phyloP scores from a whole-genome alignment of 2,797 vertebrate species.

The Acrocephalus scirpaceus region DNA sequence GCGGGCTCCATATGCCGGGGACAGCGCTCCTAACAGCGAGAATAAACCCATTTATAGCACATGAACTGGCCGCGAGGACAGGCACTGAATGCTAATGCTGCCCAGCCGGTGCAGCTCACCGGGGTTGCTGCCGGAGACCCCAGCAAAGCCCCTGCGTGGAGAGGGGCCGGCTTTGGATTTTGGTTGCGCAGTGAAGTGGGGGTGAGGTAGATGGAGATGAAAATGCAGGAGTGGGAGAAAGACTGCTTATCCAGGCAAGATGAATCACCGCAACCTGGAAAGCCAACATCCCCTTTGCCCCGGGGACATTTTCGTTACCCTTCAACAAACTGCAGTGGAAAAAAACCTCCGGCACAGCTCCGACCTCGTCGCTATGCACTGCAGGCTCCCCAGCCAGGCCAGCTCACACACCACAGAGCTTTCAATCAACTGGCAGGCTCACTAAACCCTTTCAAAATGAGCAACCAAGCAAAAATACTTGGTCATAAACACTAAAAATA shows the following conservation, averaged over 20 bases:
- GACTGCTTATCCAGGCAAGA: slow-evolving; percentile 28
- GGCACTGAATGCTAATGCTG: slow-evolving; percentile 23
- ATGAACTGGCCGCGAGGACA: background rate
- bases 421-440: slow-evolving; percentile 70
- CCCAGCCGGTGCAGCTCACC: background rate
- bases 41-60: slow-evolving; percentile 28
- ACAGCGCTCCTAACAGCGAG: slow-evolving; percentile 29
- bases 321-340: slow-evolving; percentile 62
- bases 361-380: slow-evolving; percentile 57
- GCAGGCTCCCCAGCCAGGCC: slow-evolving; percentile 55
- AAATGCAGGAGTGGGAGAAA: background rate
- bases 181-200: background rate
- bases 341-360: slow-evolving; percentile 30
- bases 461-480: slow-evolving; percentile 73
- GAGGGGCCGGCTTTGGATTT: background rate
- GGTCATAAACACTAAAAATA: slow-evolving; percentile 71
- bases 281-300: slow-evolving; percentile 32
- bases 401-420: slow-evolving; percentile 70
- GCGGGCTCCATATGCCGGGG: slow-evolving; percentile 34
- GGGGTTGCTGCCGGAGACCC: background rate
- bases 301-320: slow-evolving; percentile 40
- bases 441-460: slow-evolving; percentile 74
- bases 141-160: fast-evolving
- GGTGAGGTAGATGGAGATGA: background rate
- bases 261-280: slow-evolving; percentile 40